A percentile compares a stretch with the other conserved stretches of the same genome.
Conservation (phyloP, 2,888 invertebrate species). For the Hoplodrina ambigua region DNA sequence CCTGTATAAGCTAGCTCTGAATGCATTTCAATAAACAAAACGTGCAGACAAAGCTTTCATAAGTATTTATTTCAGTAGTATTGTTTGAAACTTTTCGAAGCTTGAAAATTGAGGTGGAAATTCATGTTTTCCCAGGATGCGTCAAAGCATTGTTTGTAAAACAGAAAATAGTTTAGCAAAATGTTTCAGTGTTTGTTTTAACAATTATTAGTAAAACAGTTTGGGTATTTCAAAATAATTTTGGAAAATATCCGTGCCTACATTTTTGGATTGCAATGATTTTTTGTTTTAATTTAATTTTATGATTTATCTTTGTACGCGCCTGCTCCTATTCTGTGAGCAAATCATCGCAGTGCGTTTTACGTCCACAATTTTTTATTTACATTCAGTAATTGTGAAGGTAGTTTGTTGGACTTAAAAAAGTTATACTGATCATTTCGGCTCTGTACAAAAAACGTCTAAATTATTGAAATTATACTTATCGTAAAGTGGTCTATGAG, state of each 20-base stretch:
- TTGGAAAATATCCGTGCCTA: background rate
- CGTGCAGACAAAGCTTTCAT: constrained; percentile 1
- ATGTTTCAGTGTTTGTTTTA: constrained; percentile 21
- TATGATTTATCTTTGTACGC: too few relatives aligned
- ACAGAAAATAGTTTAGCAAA: constrained; percentile 31
- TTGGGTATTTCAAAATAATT: constrained; percentile 3
- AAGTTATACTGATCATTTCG: too few relatives aligned
- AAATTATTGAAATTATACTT: too few relatives aligned
- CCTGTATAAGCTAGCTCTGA: background rate
- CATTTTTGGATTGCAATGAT: too few relatives aligned
- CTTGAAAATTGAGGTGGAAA: constrained; percentile 29
- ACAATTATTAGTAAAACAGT: constrained; percentile 7
- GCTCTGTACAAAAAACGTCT: too few relatives aligned
- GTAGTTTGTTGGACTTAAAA: too few relatives aligned
- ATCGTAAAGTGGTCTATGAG: too few relatives aligned
- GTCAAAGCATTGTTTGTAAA: constrained; percentile 42
- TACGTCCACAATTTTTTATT: too few relatives aligned
- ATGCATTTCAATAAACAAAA: background rate
- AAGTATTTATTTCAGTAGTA: background rate
- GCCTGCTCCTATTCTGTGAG: too few relatives aligned
- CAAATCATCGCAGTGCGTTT: too few relatives aligned
- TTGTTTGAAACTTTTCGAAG: constrained; percentile 22
- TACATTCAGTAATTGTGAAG: too few relatives aligned
- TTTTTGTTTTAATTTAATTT: too few relatives aligned
- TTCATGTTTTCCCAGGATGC: constrained; percentile 35